Percentiles rank a stretch among this genome's conserved stretches.
phyloP scores from a whole-genome alignment of 2,888 invertebrate genomes.

The Metacarcinus magister region DNA sequence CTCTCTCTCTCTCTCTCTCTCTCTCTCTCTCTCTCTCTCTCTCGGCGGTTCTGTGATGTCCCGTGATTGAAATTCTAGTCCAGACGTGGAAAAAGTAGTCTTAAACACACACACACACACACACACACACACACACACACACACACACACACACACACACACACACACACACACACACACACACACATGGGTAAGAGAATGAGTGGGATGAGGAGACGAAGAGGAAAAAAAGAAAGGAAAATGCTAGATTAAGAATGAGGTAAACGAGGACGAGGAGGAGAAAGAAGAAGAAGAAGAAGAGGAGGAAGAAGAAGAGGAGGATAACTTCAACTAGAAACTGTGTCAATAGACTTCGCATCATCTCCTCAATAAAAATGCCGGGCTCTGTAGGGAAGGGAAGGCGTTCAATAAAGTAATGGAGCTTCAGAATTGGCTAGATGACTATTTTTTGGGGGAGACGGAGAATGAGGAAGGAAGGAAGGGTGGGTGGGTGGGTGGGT shows the following conservation, averaged over 20 bases:
- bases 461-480: background rate
- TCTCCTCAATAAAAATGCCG: background rate
- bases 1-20: conserved; percentile 27
- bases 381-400: background rate
- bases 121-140: background rate
- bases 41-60: background rate
- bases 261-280: background rate
- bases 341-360: conserved; percentile 3
- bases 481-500: background rate
- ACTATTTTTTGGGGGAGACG: background rate
- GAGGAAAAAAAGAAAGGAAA: background rate
- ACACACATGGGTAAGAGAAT: background rate
- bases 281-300: background rate
- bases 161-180: conserved; percentile 26
- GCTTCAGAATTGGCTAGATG: background rate
- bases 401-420: conserved; percentile 1
- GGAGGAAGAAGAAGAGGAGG: background rate
- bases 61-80: background rate
- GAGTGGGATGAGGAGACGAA: background rate
- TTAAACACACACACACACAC: no score
- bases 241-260: background rate
- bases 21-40: background rate
- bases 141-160: conserved; percentile 26
- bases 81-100: background rate
- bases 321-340: background rate